phyloP scores from a whole-genome alignment of 2,797 vertebrate genomes.

The Linurgus olivaceus region DNA sequence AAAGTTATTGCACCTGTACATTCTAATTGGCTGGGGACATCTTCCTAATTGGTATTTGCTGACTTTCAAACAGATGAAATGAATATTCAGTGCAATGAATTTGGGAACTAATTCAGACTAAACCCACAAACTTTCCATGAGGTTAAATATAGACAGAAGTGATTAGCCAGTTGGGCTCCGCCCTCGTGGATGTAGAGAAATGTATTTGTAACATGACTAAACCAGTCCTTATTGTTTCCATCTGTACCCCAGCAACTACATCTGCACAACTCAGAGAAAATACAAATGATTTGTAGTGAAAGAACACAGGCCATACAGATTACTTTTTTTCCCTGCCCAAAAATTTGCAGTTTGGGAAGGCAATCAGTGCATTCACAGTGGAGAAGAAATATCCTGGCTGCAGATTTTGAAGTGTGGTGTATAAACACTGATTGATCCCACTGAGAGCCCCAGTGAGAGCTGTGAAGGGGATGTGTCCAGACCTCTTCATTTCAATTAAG shows the following conservation, averaged over 20 bases:
- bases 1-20: conserved; percentile 28
- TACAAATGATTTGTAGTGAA: not conserved
- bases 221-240: not conserved
- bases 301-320: not conserved
- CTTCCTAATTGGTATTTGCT: not conserved
- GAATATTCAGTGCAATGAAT: not conserved
- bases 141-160: not conserved
- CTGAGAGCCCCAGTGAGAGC: not conserved
- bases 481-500: not conserved
- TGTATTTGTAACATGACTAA: not conserved
- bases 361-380: not conserved
- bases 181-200: not conserved
- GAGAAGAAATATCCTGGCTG: not conserved
- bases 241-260: not conserved
- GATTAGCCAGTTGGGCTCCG: not conserved
- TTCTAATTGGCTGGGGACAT: conserved; percentile 7
- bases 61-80: not conserved
- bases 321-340: not conserved
- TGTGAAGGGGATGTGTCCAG: not conserved
- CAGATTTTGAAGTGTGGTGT: not conserved
- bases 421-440: not conserved
- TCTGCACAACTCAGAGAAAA: not conserved
- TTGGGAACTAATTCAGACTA: not conserved
- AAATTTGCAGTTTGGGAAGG: not conserved
- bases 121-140: not conserved